Base-by-base conservation (phyloP, 2,888 invertebrate species). In the Spatulosminthurus flaviceps region DNA sequence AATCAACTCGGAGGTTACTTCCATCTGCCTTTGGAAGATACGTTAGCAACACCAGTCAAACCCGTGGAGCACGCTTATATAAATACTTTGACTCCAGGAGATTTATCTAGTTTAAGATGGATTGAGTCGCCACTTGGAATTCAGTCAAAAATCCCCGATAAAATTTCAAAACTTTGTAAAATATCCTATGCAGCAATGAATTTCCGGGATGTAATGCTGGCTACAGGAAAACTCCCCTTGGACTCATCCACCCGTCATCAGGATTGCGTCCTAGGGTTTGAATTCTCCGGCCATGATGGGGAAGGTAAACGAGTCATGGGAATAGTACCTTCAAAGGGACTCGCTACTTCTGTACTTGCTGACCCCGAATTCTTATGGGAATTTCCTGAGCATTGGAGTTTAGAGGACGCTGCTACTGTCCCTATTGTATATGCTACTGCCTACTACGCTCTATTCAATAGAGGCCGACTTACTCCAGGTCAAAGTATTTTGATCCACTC, bases 151-250 rank as follows among this genome's bases (percentile, higher is more conserved):
- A 9, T 7, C 4, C 5, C 34, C 9, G 5, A 9, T 34, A n/a
- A 24, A 9, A 51, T 11, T 51, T 51, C 51, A n/a, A 79, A 83
- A 60, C 76, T 90, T 5, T 88, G 90, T 0, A 87, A 90, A 87
- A 90, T 94, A 0, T 90, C 92, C 86, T 95, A 93, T 86, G 89
- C 95, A 0, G 91, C 96, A 0, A 87, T 98, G n/a, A 98, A 98
- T 89, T 98, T 97, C 91, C 92, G 95, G 86, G 98, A 98, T 87
- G 90, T 98, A 0, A 97, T 98, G 98, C 89, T 95, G 0, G 95
- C 97, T 0, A 95, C 95, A 0, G 97, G 96, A 0, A 95, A 95
- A 86, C 90, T 98, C 7, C 92, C 94, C 7, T 91, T 92, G 0
- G 97, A 97, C 87, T 91, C 94, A 0, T 42, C 81, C 82, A 93